Evolutionary conservation across 2,797 vertebrate species (phyloP), one percentile per base, ranked within the genome.

Genomic region (Chelmon rostratus): DNA sequence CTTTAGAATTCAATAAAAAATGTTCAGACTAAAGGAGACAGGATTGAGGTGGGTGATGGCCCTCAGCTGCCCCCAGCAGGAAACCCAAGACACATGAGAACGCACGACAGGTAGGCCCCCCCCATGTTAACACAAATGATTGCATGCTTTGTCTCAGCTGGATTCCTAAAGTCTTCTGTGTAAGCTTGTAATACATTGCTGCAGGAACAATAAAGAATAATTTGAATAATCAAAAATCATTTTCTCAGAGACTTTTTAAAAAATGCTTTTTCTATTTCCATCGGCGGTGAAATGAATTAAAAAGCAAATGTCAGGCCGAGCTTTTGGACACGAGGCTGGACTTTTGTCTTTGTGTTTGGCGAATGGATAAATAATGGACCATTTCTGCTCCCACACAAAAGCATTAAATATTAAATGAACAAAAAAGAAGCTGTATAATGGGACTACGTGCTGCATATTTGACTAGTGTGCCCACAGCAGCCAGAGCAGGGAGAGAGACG

Each of bases 281-380:
- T 44, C 25, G 21, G 23, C 66, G 50, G 49, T 64, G 46, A 50
- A 72, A 63, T 46, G 11, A 42, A 78, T 86, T 42, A 12, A 28
- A 59, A 50, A 50, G 25, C 50, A 57, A 52, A 42, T 42, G 23
- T 44, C 18, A 58, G 49, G 47, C 13, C 1, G 18, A 37, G 33
- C 54, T 63, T 40, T 15, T 19, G 40, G 31, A 74, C 42, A 42
- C 49, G 23, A 42, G 5, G 28, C 68, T 49, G 63, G 33, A 80
- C n/a, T 67, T 67, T 33, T 67, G 46, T 57, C 46, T 74, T 67
- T 42, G 47, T 68, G 23, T 53, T 74, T 62, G 59, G 73, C 64
- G 59, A 54, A 28, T 35, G 19, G 66, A 83, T 88, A 66, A 84
- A 88, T 88, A 62, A 85, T 86, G 38, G n/a, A 84, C 53, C 50